Evolutionary conservation across 2,113 vertebrate species (phyloP), one percentile per base, ranked within the genome.

Genomic region (Tragelaphus strepsiceros): DNA sequence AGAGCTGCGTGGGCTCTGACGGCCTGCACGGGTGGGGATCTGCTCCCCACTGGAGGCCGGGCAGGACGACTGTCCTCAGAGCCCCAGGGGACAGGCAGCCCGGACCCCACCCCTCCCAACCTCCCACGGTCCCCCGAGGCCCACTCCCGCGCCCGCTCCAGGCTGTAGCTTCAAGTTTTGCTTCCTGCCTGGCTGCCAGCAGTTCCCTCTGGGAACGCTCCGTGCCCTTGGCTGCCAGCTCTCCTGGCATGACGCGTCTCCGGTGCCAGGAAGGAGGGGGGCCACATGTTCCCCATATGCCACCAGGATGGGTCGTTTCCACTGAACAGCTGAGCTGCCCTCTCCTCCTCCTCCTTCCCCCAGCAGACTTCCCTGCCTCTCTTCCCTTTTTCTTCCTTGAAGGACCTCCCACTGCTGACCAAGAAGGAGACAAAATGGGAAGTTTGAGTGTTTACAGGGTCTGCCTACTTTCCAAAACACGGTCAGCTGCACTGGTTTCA

Each of bases 211-310:
- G 96, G 97, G 97, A 98, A 97, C 16, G 10, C 94, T 94, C 96
- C 3, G n/a, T 95, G 96, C 83, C 97, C 88, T 58, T 4, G 11
- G 67, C 91, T 97, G 95, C 98, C 94, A 97, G 97, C 90, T 78
- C n/a, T 71, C 81, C 94, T 15, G 30, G 96, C 67, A 58, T 24
- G 77, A 82, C 0, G 5, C 28, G 16, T 54, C 51, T 62, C 82
- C 2, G 24, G 85, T 96, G 98, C 95, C 97, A 93, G 94, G 62
- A 95, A 88, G 90, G 86, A 94, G 91, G 87, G 87, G 90, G 49
- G 87, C 92, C 95, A 95, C 96, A 53, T 96, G 96, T 88, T 98
- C 59, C 88, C 97, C 97, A 98, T 98, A 97, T 97, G 97, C 85
- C 85, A 30, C 43, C 5, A 14, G 94, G 92, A 67, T 53, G 96